Percentiles rank a stretch among this genome's conserved stretches.
phyloP scores from a whole-genome alignment of 2,888 invertebrate species.

The Stenchaetothrips biformis region DNA sequence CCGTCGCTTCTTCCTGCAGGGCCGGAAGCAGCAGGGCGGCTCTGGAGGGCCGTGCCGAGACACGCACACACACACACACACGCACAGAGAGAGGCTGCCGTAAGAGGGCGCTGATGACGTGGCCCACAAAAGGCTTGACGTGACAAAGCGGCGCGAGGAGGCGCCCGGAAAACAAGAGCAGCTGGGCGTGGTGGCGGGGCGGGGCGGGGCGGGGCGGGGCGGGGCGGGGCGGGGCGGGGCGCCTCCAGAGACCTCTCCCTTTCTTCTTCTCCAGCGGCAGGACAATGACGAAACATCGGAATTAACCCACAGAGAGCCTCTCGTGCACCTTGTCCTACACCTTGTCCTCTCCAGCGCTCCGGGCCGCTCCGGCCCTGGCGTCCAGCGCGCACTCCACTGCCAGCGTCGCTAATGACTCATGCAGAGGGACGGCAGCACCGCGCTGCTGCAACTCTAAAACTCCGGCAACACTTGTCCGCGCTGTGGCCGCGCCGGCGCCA shows the following conservation, averaged over 20 bases:
- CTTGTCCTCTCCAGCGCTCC: too few relatives aligned
- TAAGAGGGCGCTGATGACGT: slow-evolving; percentile 7
- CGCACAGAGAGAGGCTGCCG: not conserved
- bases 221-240: not conserved
- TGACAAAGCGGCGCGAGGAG: slow-evolving; percentile 17
- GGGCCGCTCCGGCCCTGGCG: too few relatives aligned
- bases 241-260: too few relatives aligned
- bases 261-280: not conserved
- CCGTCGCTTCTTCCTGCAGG: not conserved
- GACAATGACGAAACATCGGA: slow-evolving; percentile 12
- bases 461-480: too few relatives aligned
- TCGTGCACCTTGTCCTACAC: too few relatives aligned
- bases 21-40: not conserved
- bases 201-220: not conserved
- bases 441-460: too few relatives aligned
- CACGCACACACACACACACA: not conserved
- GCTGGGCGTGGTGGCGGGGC: not conserved
- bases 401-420: too few relatives aligned
- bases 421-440: too few relatives aligned
- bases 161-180: not conserved
- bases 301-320: not conserved
- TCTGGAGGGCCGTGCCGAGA: not conserved
- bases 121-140: slow-evolving; percentile 19
- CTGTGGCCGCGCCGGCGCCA: too few relatives aligned
- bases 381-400: too few relatives aligned